Evolutionary conservation across 2,797 vertebrate species (phyloP).

Genomic region (Myotis findleyi): DNA sequence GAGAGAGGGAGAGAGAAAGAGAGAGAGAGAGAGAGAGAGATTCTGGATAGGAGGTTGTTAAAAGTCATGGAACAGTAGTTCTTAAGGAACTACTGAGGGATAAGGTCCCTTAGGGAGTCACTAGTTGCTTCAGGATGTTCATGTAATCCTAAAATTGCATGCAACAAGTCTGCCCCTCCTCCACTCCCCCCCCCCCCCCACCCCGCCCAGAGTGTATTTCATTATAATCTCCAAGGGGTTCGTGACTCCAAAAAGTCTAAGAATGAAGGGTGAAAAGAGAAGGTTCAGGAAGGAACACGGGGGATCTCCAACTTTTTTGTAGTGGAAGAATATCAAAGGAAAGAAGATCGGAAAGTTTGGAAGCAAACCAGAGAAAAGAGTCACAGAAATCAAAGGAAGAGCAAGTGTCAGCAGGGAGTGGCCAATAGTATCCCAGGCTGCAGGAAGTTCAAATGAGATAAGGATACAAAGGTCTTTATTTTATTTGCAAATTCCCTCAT

Average conservation of each 20-base stretch:
- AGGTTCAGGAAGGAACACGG: background rate
- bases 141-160: background rate
- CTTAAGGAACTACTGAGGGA: background rate
- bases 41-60: background rate
- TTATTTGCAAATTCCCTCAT: background rate
- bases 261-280: background rate
- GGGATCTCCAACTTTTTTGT: background rate
- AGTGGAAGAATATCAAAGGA: background rate
- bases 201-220: background rate
- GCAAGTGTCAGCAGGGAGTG: background rate
- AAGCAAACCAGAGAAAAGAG: background rate
- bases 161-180: background rate
- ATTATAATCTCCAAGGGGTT: background rate
- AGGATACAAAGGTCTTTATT: background rate
- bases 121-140: background rate
- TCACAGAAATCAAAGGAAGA: background rate
- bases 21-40: background rate
- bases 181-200: too few relatives aligned
- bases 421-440: background rate
- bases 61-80: background rate
- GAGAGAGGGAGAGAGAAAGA: background rate
- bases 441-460: background rate
- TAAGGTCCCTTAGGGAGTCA: background rate
- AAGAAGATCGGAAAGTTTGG: background rate
- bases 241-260: background rate